These are phyloP conservation scores for Cerastis rubricosa DNA, from an alignment of 2,888 invertebrate genomes.

Conservation along the genomic window DNA sequence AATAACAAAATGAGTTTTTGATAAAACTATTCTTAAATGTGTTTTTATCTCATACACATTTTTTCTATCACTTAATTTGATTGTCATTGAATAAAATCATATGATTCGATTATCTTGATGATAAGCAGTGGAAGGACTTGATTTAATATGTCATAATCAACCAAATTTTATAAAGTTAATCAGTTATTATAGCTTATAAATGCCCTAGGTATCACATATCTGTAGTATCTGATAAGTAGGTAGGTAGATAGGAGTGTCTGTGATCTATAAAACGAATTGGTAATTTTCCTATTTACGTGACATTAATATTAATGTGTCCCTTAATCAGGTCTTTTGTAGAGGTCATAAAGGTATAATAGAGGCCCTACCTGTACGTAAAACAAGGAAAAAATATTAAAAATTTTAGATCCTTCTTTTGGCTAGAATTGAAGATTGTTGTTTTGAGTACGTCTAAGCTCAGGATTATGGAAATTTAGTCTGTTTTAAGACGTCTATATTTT, in stretches of 20 bases:
- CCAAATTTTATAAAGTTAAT: constrained; percentile 9
- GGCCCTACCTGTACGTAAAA: no score
- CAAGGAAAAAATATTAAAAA: background rate
- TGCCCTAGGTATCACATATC: constrained; percentile 7
- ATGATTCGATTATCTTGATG: constrained; percentile 15
- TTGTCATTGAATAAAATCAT: constrained; percentile 7
- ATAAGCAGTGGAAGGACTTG: constrained; percentile 23
- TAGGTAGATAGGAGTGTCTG: constrained; percentile 6
- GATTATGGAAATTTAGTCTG: background rate
- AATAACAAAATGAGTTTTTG: background rate
- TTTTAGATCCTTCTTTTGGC: background rate
- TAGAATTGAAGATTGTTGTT: background rate
- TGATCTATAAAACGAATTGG: constrained; percentile 18
- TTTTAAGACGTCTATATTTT: constrained; percentile 5
- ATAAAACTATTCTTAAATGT: background rate
- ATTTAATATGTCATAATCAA: constrained; percentile 30
- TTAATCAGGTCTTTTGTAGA: background rate
- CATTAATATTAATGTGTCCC: background rate
- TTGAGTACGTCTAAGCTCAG: background rate
- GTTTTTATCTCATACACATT: background rate
- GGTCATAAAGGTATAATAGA: background rate
- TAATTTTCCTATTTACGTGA: constrained; percentile 8
- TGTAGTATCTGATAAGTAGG: constrained; percentile 4
- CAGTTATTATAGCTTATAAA: constrained; percentile 1
- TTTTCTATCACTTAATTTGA: constrained; percentile 17